Percentiles rank a stretch among this genome's conserved stretches.
Evolutionary conservation across 2,888 invertebrate genomes (phyloP).

Genomic region (Sphecodes monilicornis): DNA sequence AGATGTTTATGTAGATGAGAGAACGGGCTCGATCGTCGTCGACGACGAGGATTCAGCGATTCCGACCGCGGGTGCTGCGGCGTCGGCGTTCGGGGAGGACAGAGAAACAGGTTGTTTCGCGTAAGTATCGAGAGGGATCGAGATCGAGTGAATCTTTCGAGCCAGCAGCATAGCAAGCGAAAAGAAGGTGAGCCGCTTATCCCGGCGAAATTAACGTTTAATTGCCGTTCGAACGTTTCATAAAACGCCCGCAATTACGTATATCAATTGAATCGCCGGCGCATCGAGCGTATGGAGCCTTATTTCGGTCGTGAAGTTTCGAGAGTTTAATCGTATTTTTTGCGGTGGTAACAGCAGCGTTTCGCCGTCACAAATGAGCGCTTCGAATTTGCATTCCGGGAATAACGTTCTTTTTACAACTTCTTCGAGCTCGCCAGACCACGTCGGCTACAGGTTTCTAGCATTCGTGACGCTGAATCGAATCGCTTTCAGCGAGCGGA

Average conservation of each 20-base stretch:
- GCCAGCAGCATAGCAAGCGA: background rate
- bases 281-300: slow-evolving; percentile 24
- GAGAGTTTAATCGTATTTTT: slow-evolving; percentile 31
- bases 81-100: slow-evolving; percentile 12
- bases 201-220: slow-evolving; percentile 46
- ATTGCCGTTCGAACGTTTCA: slow-evolving; percentile 19
- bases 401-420: slow-evolving; percentile 44
- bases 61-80: slow-evolving; percentile 55
- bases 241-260: slow-evolving; percentile 34
- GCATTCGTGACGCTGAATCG: background rate
- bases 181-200: slow-evolving; percentile 22
- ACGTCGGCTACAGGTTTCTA: background rate
- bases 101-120: slow-evolving; percentile 50
- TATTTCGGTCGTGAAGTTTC: slow-evolving; percentile 38
- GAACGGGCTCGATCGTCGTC: slow-evolving; percentile 63
- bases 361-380: background rate
- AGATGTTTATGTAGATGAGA: slow-evolving; percentile 82
- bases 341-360: slow-evolving; percentile 18
- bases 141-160: slow-evolving; percentile 1
- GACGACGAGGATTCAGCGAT: slow-evolving; percentile 66
- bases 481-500: background rate
- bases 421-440: slow-evolving; percentile 15
- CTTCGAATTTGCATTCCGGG: slow-evolving; percentile 2
- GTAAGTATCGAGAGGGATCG: slow-evolving; percentile 52
- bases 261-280: slow-evolving; percentile 42